Conservation (phyloP, 2,888 invertebrate genomes). For the Campoplex nolae region DNA sequence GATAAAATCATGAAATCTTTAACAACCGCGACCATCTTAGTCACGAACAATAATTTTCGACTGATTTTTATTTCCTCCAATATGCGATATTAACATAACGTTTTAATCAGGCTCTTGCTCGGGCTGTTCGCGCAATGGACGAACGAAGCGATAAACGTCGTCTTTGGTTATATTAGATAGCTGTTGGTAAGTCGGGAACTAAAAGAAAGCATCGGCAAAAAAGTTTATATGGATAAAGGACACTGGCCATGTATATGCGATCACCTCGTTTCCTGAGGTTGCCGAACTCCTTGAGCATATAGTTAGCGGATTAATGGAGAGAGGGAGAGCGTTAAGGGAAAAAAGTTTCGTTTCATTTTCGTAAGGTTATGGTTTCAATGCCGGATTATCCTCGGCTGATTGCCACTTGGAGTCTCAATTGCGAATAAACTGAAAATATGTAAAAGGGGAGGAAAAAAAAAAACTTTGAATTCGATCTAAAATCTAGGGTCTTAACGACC, state of each 20-base stretch:
- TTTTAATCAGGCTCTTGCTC: conserved; percentile 32
- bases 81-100: conserved; percentile 33
- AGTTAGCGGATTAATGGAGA: conserved; percentile 20
- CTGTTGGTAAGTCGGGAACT: background rate
- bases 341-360: conserved; percentile 25
- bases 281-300: background rate
- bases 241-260: background rate
- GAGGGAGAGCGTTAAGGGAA: background rate
- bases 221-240: conserved; percentile 22
- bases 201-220: conserved; percentile 35
- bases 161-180: conserved; percentile 16
- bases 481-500: background rate
- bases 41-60: background rate
- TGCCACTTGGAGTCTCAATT: conserved; percentile 19
- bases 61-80: conserved; percentile 2
- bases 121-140: background rate
- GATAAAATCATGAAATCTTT: background rate
- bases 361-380: conserved; percentile 31
- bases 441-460: background rate
- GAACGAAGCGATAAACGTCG: background rate
- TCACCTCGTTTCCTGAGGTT: conserved; percentile 15
- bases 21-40: background rate
- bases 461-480: background rate
- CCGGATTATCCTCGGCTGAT: conserved; percentile 24
- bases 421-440: conserved; percentile 29